Evolutionary conservation across 35 echinoderm and acorn worm species (phyloP).

Genomic region (Heliocidaris erythrogramma): DNA sequence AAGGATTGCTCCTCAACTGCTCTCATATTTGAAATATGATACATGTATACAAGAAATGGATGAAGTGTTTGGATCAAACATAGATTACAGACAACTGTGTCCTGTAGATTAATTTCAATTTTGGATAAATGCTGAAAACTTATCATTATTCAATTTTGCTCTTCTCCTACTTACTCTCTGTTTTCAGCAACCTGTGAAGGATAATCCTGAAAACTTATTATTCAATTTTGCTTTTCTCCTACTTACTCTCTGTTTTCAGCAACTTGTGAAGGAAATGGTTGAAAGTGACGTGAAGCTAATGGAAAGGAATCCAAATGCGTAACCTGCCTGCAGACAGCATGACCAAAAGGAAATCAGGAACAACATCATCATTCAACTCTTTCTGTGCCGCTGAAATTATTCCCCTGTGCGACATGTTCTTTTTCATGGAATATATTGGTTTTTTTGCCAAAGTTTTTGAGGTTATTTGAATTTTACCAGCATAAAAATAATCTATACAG

Average conservation of each 20-base stretch:
- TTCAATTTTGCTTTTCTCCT: not conserved
- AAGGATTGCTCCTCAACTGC: too few relatives aligned
- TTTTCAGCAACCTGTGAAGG: not conserved
- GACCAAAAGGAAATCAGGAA: not conserved
- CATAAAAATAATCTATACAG: too few relatives aligned
- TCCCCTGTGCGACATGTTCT: too few relatives aligned
- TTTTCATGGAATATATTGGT: too few relatives aligned
- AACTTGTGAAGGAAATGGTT: constrained; percentile 87
- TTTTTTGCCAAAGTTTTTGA: too few relatives aligned
- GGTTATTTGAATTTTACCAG: too few relatives aligned
- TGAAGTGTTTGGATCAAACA: too few relatives aligned
- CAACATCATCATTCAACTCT: too few relatives aligned
- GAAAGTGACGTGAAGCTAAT: constrained; percentile 70
- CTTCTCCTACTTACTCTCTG: not conserved
- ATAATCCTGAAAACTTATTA: too few relatives aligned
- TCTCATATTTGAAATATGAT: too few relatives aligned
- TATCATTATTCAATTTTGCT: not conserved
- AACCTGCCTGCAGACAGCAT: not conserved
- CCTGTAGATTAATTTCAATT: not conserved
- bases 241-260: constrained; percentile 47
- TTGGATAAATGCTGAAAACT: not conserved
- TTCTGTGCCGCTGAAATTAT: too few relatives aligned
- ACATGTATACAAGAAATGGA: too few relatives aligned
- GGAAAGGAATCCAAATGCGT: constrained; percentile 79
- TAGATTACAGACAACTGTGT: not conserved